Evolutionary conservation across 2,888 invertebrate species (phyloP).

Genomic region (Schizaphis graminum): DNA sequence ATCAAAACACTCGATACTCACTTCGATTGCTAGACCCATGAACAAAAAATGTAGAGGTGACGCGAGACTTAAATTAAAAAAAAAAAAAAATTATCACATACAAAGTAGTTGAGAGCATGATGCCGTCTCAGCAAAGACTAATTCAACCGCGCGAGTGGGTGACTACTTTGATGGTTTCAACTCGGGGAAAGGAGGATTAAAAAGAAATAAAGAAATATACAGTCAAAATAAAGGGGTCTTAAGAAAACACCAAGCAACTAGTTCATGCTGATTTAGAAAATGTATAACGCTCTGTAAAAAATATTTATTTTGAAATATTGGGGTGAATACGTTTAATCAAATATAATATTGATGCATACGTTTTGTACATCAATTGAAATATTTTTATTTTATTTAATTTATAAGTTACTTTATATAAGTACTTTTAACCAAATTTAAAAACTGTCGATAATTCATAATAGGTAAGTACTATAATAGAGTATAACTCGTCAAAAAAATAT

Average conservation of each 20-base stretch:
- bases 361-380: neutral
- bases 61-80: neutral
- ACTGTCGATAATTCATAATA: neutral
- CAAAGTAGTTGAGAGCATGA: neutral
- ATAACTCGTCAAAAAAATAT: neutral
- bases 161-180: constrained; percentile 18
- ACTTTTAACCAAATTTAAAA: neutral
- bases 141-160: neutral
- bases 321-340: neutral
- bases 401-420: neutral
- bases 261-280: constrained; percentile 6
- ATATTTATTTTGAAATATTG: neutral
- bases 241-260: neutral
- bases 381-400: neutral
- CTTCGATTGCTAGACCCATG: constrained; percentile 3
- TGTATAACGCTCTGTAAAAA: neutral
- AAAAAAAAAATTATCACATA: neutral
- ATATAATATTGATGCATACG: neutral
- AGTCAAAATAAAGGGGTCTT: neutral
- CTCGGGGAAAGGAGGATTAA: constrained; percentile 30
- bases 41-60: neutral
- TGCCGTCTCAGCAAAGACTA: constrained; percentile 39
- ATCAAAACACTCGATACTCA: constrained; percentile 11
- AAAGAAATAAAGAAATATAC: neutral
- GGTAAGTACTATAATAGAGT: neutral